Evolutionary conservation across 2,113 vertebrate genomes (phyloP).

Genomic region (Ciconia maguari): DNA sequence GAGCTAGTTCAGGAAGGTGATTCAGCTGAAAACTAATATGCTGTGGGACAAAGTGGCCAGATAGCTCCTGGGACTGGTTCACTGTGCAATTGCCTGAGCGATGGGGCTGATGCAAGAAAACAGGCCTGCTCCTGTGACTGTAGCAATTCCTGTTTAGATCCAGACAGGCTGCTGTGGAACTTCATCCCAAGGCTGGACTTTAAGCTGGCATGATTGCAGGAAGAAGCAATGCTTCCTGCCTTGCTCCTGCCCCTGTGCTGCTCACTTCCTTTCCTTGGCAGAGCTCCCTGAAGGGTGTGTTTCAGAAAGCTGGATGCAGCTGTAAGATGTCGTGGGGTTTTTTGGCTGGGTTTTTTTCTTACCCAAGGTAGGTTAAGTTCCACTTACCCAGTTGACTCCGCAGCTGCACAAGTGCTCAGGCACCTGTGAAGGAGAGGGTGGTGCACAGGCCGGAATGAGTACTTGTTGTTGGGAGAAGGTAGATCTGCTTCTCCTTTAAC

Average conservation of each 20-base stretch:
- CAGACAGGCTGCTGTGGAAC: neutral
- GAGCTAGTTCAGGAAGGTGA: neutral
- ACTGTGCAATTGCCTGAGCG: accelerated
- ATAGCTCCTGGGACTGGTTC: neutral
- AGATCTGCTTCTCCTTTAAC: neutral
- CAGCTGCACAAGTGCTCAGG: neutral
- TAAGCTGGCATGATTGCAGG: neutral
- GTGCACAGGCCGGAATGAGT: neutral
- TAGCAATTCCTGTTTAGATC: neutral
- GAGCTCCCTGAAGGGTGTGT: neutral
- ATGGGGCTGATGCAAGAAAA: neutral
- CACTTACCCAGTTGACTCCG: accelerated
- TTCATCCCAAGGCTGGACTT: neutral
- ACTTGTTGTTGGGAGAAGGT: neutral
- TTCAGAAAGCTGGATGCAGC: neutral
- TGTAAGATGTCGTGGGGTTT: neutral
- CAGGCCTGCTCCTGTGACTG: neutral
- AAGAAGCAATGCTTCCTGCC: neutral
- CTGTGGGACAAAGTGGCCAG: neutral
- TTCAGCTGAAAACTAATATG: neutral
- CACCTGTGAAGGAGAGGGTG: neutral
- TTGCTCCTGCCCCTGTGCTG: accelerated
- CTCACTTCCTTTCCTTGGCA: neutral
- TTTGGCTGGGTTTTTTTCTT: neutral
- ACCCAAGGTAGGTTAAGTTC: neutral